Base-by-base conservation (phyloP, 23 tunicate species). In the Halocynthia aurantium region DNA sequence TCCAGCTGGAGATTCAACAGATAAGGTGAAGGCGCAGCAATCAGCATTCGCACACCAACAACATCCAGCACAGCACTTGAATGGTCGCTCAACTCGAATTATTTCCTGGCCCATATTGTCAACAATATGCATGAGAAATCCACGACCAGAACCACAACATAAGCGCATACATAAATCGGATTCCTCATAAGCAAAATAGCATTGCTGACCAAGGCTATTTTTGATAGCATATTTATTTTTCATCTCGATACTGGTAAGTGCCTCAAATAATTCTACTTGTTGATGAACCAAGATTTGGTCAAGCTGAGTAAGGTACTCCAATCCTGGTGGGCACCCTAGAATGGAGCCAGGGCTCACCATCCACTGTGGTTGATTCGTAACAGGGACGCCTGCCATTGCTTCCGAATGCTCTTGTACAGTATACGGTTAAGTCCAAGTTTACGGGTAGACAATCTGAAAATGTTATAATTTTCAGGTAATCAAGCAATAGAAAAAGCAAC, bases 221-320 rank as follows among this genome's bases (percentile, higher is more conserved):
- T 86, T 86, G 6, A 86, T 50, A 7, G 74, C 91, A 76, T 63
- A 80, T 53, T 77, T 64, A 56, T 86, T 86, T 60, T 72, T 54
- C 49, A 81, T 86, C 66, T 86, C 91, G 66, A 86, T 80, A 40
- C 78, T 77, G 21, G 91, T 86, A 60, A 86, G 22, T 0, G 68
- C 95, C 90, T 96, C 99, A 72, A 96, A 81, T 19, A 96, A 52
- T 60, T 96, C 99, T 60, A 96, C 99, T 83, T 96, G 91, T 67
- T 96, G 99, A 53, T 96, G 95, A 13, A 96, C 82, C 62, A 96
- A 70, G 6, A 96, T 52, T 67, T 96, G 99, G 70, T 96, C 99
- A 6, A 96, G 69, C 61, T 85, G 95, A 6, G 91, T 78, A 70
- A 96, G 68, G 61, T 96, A 96, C 80, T 96, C 99, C 73, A 96